phyloP scores from a whole-genome alignment of 2,888 invertebrate genomes.

The Troides aeacus region DNA sequence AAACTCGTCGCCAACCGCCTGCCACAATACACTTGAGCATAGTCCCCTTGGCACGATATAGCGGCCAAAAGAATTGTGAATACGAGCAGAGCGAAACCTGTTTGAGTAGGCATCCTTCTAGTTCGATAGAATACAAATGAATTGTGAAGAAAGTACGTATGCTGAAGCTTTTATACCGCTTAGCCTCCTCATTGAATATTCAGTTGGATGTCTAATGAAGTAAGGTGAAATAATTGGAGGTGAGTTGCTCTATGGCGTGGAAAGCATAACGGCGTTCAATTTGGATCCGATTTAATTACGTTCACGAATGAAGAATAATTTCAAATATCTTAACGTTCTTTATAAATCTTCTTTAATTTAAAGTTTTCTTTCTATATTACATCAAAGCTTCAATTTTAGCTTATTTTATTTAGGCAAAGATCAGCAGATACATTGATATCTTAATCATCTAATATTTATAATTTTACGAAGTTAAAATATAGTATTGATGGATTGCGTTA shows the following conservation, averaged over 20 bases:
- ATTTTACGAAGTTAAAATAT: background rate
- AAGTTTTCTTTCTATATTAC: too few relatives aligned
- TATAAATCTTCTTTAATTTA: too few relatives aligned
- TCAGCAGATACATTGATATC: too few relatives aligned
- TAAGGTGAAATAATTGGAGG: conserved; percentile 8
- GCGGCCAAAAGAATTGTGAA: conserved; percentile 10
- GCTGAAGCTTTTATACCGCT: conserved; percentile 7
- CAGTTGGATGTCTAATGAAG: background rate
- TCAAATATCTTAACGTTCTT: too few relatives aligned
- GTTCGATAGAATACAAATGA: background rate
- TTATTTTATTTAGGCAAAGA: too few relatives aligned
- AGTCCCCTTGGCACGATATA: conserved; percentile 20
- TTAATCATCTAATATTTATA: too few relatives aligned
- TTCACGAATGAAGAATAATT: too few relatives aligned
- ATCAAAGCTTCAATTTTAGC: too few relatives aligned
- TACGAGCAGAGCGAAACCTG: conserved; percentile 16
- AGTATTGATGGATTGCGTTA: background rate
- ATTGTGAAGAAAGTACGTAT: background rate
- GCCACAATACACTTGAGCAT: conserved; percentile 25
- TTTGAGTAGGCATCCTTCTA: conserved; percentile 31
- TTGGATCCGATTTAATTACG: too few relatives aligned
- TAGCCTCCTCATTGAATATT: conserved; percentile 11
- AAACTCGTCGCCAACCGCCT: conserved; percentile 30
- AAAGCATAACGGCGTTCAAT: too few relatives aligned
- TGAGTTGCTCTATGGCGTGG: background rate